Conservation (phyloP, 2,113 vertebrate species). For the Pagrus major region DNA sequence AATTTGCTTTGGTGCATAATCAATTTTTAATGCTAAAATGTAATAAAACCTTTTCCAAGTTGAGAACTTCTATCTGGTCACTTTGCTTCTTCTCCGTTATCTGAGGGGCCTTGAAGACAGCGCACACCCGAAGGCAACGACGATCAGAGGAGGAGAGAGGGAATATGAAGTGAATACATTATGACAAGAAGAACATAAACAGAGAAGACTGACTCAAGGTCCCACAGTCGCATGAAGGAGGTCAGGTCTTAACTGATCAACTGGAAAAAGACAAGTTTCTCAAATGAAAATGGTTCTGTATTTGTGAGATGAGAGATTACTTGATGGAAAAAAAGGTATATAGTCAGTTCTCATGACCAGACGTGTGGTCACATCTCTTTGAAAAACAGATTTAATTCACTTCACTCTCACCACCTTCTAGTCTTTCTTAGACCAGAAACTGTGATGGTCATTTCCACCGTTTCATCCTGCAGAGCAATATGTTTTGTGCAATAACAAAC, state of each 20-base stretch:
- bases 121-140: conserved; percentile 15
- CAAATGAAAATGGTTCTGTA: neutral
- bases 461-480: neutral
- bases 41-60: conserved; percentile 88
- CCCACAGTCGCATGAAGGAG: neutral
- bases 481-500: neutral
- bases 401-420: no score
- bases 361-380: no score
- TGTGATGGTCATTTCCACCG: no score
- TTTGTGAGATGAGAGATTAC: neutral
- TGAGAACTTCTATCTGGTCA: conserved; percentile 79
- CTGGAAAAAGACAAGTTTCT: neutral
- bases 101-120: conserved; percentile 65
- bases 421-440: no score
- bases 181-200: neutral
- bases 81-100: conserved; percentile 71
- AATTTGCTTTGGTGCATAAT: neutral
- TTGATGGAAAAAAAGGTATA: neutral
- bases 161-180: neutral
- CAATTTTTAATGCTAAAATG: neutral
- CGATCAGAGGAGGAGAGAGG: neutral
- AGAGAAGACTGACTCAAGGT: neutral
- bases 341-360: no score
- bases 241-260: neutral
- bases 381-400: no score